Base-by-base conservation (phyloP, 1,140 invertebrate genomes). In the Drosophila albomicans region DNA sequence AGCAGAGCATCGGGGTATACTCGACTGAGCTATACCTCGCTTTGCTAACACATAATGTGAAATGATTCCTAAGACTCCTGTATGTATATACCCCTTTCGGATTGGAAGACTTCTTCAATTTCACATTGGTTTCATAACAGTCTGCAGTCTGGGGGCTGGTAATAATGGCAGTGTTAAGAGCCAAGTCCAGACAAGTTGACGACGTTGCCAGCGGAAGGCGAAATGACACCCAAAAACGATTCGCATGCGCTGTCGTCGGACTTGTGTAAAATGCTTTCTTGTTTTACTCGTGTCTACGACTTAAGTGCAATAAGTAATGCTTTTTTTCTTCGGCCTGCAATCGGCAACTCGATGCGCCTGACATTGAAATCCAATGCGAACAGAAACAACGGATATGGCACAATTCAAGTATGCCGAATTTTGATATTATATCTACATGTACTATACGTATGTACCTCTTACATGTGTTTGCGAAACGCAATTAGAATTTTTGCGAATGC, bases 361-460 rank as follows among this genome's bases (percentile, higher is more conserved):
- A 86, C 82, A 86, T 71, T 58, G 82, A 86, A 85, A 85, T 78
- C 35, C 30, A 84, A 82, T 48, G 62, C 15, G 20, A 28, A 41
- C 8, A 15, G 5, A 54, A 16, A 15, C 11, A 35, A 41, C 35
- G 35, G 35, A 38, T 38, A 38, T 10, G 35, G 7, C 8, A 25
- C 16, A 20, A 49, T 7, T 41, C 8, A 3, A 41, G 8, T 20
- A 20, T 20, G 45, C 13, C 8, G 16, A 49, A 10, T 43, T 3
- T 28, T 51, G 25, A 6, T 52, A 25, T 25, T 25, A 25, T 25
- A 25, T 25, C 0, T 25, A 25, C 20, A 25, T 25, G 20, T 25
- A 16, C 16, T 16, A 3, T 20, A 20, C 3, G 20, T 25, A 20
- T 20, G 20, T 25, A 52, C 3, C 28, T 5, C 13, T 8, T 11